A percentile compares a stretch with the other conserved stretches of the same genome.
phyloP scores from a whole-genome alignment of 2,113 vertebrate genomes.

The Eublepharis macularius region DNA sequence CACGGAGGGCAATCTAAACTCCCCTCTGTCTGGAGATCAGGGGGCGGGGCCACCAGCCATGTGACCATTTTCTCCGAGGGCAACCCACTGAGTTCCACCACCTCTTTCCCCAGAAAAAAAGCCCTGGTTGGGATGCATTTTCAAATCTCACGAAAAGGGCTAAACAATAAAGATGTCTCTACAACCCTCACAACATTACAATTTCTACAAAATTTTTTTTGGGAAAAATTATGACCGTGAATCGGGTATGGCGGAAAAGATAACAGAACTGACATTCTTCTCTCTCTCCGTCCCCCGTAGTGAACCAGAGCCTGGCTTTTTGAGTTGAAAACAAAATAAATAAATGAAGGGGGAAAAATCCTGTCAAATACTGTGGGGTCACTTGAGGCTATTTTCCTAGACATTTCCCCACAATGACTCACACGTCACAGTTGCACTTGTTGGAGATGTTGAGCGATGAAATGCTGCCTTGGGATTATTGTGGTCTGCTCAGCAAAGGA shows the following conservation, averaged over 20 bases:
- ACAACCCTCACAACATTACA: neutral
- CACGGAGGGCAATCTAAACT: too few species aligned
- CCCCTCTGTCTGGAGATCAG: too few species aligned
- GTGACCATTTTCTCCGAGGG: too few species aligned
- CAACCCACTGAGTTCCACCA: too few species aligned
- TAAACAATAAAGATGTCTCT: neutral
- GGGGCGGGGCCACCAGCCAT: too few species aligned
- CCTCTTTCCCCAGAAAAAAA: too few species aligned
- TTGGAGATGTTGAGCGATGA: constrained; percentile 11
- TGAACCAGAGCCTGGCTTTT: constrained; percentile 27
- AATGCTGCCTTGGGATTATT: neutral
- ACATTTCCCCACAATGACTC: constrained; percentile 20
- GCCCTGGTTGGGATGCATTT: too few species aligned
- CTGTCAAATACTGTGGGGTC: neutral
- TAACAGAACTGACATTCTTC: neutral
- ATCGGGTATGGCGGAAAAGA: neutral
- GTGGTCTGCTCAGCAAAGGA: neutral
- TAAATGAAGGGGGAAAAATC: neutral
- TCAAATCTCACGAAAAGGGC: too few species aligned
- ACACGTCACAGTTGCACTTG: neutral
- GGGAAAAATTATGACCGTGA: too few species aligned
- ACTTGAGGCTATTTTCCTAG: constrained; percentile 23
- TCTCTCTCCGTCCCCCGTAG: neutral
- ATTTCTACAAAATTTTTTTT: neutral
- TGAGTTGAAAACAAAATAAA: neutral